These are phyloP conservation scores for Ataeniobius toweri DNA, from an alignment of 2,797 vertebrate genomes.

Conservation along the genomic window DNA sequence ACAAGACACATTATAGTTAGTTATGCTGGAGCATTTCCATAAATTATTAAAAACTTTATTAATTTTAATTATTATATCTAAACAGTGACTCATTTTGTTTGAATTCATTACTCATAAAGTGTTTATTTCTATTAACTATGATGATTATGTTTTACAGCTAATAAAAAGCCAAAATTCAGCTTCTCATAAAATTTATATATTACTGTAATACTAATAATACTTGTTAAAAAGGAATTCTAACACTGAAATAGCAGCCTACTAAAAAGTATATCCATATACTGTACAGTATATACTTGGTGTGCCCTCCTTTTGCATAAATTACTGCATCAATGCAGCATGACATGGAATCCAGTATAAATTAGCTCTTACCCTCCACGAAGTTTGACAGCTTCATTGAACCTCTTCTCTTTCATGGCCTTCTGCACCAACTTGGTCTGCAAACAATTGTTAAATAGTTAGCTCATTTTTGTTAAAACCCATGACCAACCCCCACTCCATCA, in stretches of 20 bases:
- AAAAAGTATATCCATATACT: neutral
- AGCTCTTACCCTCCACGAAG: conserved; percentile 90
- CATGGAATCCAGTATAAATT: neutral
- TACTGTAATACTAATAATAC: neutral
- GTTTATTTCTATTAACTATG: neutral
- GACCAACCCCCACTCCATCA: neutral
- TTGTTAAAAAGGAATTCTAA: neutral
- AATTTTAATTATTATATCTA: neutral
- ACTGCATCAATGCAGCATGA: neutral
- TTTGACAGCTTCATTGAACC: conserved; percentile 91
- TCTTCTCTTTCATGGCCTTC: conserved; percentile 93
- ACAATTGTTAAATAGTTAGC: neutral
- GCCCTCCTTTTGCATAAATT: neutral
- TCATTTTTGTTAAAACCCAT: conserved; percentile 9
- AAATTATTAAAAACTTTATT: neutral
- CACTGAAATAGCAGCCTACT: neutral
- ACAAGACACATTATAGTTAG: neutral
- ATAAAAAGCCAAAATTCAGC: neutral
- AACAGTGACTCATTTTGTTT: neutral
- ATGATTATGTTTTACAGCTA: neutral
- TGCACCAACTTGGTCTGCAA: conserved; percentile 94
- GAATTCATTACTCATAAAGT: neutral
- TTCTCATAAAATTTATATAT: neutral
- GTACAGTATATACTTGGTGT: neutral
- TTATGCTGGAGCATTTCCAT: neutral